Evolutionary conservation across 92 coral and sea anemone species (phyloP).

Genomic region (Heliopora coerulea): DNA sequence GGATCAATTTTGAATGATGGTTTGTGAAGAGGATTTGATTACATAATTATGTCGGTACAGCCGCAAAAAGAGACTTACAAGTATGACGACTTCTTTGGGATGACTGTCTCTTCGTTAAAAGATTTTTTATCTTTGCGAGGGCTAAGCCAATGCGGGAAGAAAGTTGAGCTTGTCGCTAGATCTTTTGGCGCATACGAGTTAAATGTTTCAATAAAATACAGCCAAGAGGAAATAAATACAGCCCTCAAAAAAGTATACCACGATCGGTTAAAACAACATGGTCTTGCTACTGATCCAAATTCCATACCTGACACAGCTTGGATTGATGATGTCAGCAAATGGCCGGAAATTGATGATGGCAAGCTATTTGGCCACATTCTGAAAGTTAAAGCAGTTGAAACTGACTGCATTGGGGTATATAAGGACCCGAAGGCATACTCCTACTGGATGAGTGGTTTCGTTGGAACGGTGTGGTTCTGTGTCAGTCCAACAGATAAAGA

Average conservation of each 20-base stretch:
- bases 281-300: no score
- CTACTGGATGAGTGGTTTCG: not conserved
- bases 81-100: constrained; percentile 24
- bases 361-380: constrained; percentile 39
- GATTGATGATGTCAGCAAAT: constrained; percentile 13
- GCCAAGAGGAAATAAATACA: no score
- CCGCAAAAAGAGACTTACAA: no score
- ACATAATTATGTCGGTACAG: no score
- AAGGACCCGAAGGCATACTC: no score
- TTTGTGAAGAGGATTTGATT: not conserved
- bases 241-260: constrained; percentile 28
- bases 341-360: constrained; percentile 42
- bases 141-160: constrained; percentile 5
- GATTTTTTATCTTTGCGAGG: constrained; percentile 30
- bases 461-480: not conserved
- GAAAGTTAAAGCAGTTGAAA: constrained; percentile 39
- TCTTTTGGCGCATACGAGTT: no score
- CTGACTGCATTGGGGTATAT: constrained; percentile 46
- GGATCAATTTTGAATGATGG: not conserved
- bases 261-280: constrained; percentile 15
- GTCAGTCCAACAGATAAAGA: no score
- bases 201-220: no score
- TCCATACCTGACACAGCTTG: constrained; percentile 30
- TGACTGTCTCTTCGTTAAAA: no score
- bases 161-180: no score